These are phyloP conservation scores for Trilocha varians DNA, from an alignment of 2,888 invertebrate genomes.

Conservation along the genomic window DNA sequence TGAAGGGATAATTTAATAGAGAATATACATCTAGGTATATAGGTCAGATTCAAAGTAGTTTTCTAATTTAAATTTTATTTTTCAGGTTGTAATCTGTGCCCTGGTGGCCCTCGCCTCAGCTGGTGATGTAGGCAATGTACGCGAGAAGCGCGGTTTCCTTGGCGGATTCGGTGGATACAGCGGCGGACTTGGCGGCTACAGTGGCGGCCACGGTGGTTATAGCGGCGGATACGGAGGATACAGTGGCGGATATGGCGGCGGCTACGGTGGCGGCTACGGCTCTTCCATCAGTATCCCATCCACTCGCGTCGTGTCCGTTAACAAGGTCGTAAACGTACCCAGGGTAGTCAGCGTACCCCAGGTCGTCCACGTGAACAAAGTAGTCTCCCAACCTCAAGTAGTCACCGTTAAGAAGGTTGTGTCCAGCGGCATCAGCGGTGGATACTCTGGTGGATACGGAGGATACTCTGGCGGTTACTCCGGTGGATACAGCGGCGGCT, in stretches of 20 bases:
- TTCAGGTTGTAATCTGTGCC: constrained; percentile 22
- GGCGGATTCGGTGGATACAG: constrained; percentile 13
- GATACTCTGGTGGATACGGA: constrained; percentile 8
- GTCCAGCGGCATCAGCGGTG: constrained; percentile 17
- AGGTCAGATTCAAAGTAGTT: background rate
- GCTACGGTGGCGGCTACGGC: constrained; percentile 8
- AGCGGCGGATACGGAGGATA: constrained; percentile 5
- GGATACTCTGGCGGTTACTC: constrained; percentile 9
- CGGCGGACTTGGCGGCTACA: constrained; percentile 1
- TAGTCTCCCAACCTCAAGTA: constrained; percentile 39
- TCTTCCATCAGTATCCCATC: constrained; percentile 11
- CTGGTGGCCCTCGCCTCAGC: constrained; percentile 21
- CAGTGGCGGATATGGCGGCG: constrained; percentile 7
- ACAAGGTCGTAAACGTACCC: constrained; percentile 31
- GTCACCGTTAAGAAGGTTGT: constrained; percentile 36
- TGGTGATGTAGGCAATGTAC: constrained; percentile 11
- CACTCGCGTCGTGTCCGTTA: constrained; percentile 21
- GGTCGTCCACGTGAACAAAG: constrained; percentile 31
- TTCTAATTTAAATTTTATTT: background rate
- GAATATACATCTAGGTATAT: background rate
- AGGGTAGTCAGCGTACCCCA: constrained; percentile 31
- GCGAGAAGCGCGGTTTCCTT: constrained; percentile 19
- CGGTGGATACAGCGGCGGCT: constrained; percentile 8
- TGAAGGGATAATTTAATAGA: background rate
- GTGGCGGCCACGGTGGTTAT: constrained; percentile 3